Conservation (phyloP, 2,113 vertebrate species). For the Terrapene triunguis region DNA sequence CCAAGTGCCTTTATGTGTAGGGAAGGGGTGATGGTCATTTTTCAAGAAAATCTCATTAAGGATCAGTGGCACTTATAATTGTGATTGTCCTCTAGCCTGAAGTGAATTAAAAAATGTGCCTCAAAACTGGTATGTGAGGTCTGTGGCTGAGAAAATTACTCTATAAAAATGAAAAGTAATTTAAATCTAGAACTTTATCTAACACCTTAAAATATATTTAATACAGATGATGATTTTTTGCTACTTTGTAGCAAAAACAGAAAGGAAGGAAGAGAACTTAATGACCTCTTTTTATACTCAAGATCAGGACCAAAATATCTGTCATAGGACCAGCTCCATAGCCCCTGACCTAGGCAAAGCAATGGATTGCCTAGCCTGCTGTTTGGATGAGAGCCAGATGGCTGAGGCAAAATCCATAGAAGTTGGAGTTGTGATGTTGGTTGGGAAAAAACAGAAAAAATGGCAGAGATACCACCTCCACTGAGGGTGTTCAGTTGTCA, state of each 20-base stretch:
- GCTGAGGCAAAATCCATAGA: neutral
- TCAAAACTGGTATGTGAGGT: neutral
- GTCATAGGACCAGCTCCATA: neutral
- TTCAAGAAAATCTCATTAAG: neutral
- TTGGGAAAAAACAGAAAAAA: neutral
- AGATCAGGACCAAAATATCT: neutral
- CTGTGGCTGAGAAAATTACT: neutral
- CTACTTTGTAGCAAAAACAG: neutral
- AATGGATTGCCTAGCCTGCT: neutral
- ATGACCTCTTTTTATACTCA: neutral
- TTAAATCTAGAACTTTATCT: neutral
- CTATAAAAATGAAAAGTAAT: neutral
- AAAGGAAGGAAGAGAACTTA: neutral
- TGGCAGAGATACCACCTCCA: neutral
- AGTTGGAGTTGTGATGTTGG: neutral
- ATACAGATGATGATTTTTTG: neutral
- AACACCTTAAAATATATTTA: neutral
- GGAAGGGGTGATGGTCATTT: rapidly evolving
- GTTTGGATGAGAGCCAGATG: neutral
- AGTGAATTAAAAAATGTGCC: neutral
- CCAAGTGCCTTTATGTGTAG: neutral
- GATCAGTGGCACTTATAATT: neutral
- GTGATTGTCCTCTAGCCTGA: neutral
- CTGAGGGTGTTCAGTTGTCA: neutral
- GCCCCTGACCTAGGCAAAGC: neutral